Evolutionary conservation across 1,140 invertebrate species (phyloP), one percentile per base, ranked within the genome.

Genomic region (Notospermus geniculatus): DNA sequence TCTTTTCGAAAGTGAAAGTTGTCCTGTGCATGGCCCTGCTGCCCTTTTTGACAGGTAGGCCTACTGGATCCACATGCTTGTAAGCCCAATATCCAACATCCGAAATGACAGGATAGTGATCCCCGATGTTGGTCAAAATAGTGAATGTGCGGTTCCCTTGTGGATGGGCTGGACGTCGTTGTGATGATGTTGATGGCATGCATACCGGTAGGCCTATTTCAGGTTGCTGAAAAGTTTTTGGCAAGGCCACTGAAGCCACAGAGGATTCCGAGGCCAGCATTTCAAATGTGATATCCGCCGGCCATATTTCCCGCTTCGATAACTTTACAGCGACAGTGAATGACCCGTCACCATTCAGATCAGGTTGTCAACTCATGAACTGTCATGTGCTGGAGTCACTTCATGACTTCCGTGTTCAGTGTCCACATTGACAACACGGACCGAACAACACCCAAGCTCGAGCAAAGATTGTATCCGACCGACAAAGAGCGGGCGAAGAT

Each of bases 141-240:
- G 72, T 71, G 41, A 61, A 65, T 13, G 68, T 65, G 17, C 62
- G 57, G 39, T 74, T 71, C 23, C 72, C 72, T 43, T 74, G 72
- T n/a, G 68, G 32, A 36, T 36, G 32, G 15, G 32, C 4, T n/a
- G 68, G 15, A 28, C 23, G 9, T 53, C 15, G 15, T 9, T 46
- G 43, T 46, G 23, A 46, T n/a, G 9, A 46, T 1, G 43, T 46
- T 46, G n/a, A 19, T 23, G n/a, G n/a, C 2, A 23, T 19, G 1
- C 43, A 23, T 46, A 46, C n/a, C 43, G 28, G 23, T 28, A 1
- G 23, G 50, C 1, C 23, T 2, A 27, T 53, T 11, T 11, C 50
- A 53, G 23, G 13, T n/a, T n/a, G n/a, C n/a, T n/a, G 15, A 70
- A 27, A 28, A n/a, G 9, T 53, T 23, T 27, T n/a, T n/a, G 28